A percentile compares a stretch with the other conserved stretches of the same genome.
phyloP scores from a whole-genome alignment of 2,888 invertebrate genomes.

The Andrena bucephala region DNA sequence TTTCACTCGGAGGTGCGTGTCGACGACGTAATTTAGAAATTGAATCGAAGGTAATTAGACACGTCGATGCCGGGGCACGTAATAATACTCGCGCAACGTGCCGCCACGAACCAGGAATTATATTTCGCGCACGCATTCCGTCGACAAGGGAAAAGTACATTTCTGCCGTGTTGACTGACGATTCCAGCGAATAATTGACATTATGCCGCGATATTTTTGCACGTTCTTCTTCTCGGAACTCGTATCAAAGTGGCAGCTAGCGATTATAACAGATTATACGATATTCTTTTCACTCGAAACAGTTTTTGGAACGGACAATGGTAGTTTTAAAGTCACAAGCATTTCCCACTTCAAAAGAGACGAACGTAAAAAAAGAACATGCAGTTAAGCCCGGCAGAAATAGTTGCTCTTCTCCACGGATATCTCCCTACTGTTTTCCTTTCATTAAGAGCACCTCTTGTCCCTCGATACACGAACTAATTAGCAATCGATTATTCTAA shows the following conservation, averaged over 20 bases:
- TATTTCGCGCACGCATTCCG: constrained; percentile 60
- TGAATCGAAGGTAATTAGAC: constrained; percentile 55
- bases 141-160: constrained; percentile 44
- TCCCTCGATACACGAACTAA: neutral
- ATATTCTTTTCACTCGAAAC: neutral
- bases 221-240: neutral
- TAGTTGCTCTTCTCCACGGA: neutral
- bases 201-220: neutral
- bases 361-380: no score
- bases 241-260: neutral
- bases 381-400: neutral
- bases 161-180: constrained; percentile 12
- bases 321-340: neutral
- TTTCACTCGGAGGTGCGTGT: constrained; percentile 8
- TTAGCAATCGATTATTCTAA: constrained; percentile 15
- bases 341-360: neutral
- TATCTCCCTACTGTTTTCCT: constrained; percentile 4
- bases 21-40: constrained; percentile 53
- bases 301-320: neutral
- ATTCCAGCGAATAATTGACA: constrained; percentile 19
- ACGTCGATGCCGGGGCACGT: constrained; percentile 55
- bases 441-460: neutral
- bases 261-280: no score
- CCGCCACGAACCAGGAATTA: constrained; percentile 47
- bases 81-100: constrained; percentile 54